These are phyloP conservation scores for Ormyrus rosae DNA, from an alignment of 2,888 invertebrate genomes.

Conservation along the genomic window DNA sequence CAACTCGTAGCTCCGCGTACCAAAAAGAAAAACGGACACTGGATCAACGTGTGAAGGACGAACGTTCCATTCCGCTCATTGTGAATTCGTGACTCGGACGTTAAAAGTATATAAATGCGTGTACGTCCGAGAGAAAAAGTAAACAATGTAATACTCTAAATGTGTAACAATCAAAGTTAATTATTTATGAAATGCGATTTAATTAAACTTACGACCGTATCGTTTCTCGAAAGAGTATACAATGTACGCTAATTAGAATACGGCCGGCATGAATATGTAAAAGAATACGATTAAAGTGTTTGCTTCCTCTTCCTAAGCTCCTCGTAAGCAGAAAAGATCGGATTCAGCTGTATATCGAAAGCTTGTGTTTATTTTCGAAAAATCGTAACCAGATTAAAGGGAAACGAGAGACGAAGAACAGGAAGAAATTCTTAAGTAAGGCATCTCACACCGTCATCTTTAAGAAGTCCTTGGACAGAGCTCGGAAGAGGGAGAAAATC, in stretches of 20 bases:
- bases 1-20: slow-evolving; percentile 47
- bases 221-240: too few species aligned
- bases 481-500: slow-evolving; percentile 32
- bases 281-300: too few species aligned
- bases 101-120: not conserved
- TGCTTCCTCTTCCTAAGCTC: too few species aligned
- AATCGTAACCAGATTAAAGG: not conserved
- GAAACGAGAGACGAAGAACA: slow-evolving; percentile 45
- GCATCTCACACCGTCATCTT: slow-evolving; percentile 66
- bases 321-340: too few species aligned
- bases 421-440: slow-evolving; percentile 52
- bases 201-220: not conserved
- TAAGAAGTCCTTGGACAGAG: slow-evolving; percentile 66
- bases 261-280: too few species aligned
- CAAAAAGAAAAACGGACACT: slow-evolving; percentile 43
- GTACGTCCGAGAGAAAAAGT: not conserved
- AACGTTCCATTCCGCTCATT: not conserved
- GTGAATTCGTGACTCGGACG: not conserved
- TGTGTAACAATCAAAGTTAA: slow-evolving; percentile 30
- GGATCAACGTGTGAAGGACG: slow-evolving; percentile 65
- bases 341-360: too few species aligned
- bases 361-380: not conserved
- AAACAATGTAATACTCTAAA: not conserved
- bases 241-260: too few species aligned
- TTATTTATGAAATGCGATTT: slow-evolving; percentile 29